Base-by-base conservation (phyloP, 2,113 vertebrate genomes). In the Procavia capensis region DNA sequence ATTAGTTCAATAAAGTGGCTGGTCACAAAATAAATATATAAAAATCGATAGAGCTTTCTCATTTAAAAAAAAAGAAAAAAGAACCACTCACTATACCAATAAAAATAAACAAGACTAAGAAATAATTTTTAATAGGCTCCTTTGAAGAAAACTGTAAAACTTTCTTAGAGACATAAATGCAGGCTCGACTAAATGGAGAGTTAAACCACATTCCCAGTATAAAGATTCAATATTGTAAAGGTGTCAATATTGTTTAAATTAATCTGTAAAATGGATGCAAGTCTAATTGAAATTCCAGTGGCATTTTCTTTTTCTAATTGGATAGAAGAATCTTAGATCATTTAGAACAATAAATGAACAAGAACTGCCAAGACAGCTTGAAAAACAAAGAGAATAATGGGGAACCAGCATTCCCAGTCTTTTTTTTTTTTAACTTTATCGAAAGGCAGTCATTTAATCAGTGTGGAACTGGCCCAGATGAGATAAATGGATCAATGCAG, bases 61-160 rank as follows among this genome's bases (percentile, higher is more conserved):
- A 13, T n/a, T n/a, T 97, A 95, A 95, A 91, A 93, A 85, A 96
- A 91, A 91, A 86, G 57, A 84, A 89, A 95, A 95, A 96, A 86
- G 88, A 76, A 57, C 64, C 24, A 84, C 95, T 96, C 88, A 61
- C 43, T 84, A 50, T 47, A 29, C 86, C 63, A 83, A 93, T 96
- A 93, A 95, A 97, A 91, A 94, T 72, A 88, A 78, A 78, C 75
- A 78, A 94, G 96, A 86, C 63, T 22, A 31, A 85, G 79, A 76
- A 94, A 88, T 90, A 59, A 72, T 94, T 95, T 96, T 66, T n/a
- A 84, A 95, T 83, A 75, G 92, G 43, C 57, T 54, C 54, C 76
- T 91, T 96, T 94, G 84, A 94, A 96, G 95, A 93, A 94, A 89
- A 91, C 63, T 57, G 41, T 92, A 94, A 96, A 96, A 89, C 63